A percentile compares a stretch with the other conserved stretches of the same genome.
Evolutionary conservation across 2,888 invertebrate genomes (phyloP).

Genomic region (Drosophila macrospina): DNA sequence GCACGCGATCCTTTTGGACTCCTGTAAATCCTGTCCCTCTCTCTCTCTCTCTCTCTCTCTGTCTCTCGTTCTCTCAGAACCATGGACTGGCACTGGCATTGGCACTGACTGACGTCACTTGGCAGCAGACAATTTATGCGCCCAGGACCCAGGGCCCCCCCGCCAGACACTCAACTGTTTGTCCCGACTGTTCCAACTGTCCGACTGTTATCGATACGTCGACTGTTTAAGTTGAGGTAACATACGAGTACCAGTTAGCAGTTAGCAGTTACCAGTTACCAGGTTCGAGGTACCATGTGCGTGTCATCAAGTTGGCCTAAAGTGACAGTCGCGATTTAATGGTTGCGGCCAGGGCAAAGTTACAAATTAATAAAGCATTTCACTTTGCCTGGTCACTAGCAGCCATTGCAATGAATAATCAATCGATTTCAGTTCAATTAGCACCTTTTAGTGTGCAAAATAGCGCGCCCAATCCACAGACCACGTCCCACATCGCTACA

Average conservation of each 20-base stretch:
- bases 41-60: background rate
- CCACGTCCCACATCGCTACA: slow-evolving; percentile 51
- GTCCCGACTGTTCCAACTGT: slow-evolving; percentile 20
- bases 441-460: slow-evolving; percentile 83
- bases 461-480: slow-evolving; percentile 68
- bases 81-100: slow-evolving; percentile 32
- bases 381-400: slow-evolving; percentile 27
- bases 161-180: slow-evolving; percentile 22
- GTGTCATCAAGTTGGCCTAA: slow-evolving; percentile 84
- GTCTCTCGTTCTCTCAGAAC: slow-evolving; percentile 10
- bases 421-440: slow-evolving; percentile 81
- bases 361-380: slow-evolving; percentile 81
- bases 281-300: slow-evolving; percentile 70
- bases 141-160: slow-evolving; percentile 51
- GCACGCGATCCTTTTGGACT: slow-evolving; percentile 77
- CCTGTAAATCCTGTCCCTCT: slow-evolving; percentile 44
- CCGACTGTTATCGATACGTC: slow-evolving; percentile 68
- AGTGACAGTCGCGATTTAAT: slow-evolving; percentile 85
- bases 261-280: slow-evolving; percentile 33
- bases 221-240: slow-evolving; percentile 12
- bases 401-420: slow-evolving; percentile 74
- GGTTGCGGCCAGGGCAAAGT: slow-evolving; percentile 71
- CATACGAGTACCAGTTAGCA: slow-evolving; percentile 7
- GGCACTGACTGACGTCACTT: slow-evolving; percentile 66
- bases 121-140: slow-evolving; percentile 72